phyloP scores from a whole-genome alignment of 1,140 invertebrate species.

The Philopotamus ludificatus region DNA sequence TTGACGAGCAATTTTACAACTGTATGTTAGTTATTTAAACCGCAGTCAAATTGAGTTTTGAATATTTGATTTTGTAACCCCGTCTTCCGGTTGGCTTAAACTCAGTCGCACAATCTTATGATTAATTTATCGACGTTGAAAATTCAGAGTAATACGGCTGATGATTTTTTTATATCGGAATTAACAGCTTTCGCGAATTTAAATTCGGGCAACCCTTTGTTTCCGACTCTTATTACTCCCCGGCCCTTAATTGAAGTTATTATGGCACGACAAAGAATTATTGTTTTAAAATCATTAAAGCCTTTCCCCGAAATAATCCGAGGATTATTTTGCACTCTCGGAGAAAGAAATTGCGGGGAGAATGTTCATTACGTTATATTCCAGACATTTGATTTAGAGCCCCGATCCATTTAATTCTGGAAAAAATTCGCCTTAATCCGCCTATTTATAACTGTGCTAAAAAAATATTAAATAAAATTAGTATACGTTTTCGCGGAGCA shows the following conservation, averaged over 20 bases:
- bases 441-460: no score
- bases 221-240: constrained; percentile 20
- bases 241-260: constrained; percentile 29
- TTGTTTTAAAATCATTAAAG: constrained; percentile 37
- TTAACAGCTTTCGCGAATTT: constrained; percentile 3
- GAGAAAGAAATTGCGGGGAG: neutral
- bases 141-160: neutral
- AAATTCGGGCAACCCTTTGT: constrained; percentile 8
- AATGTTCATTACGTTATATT: constrained; percentile 7
- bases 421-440: no score
- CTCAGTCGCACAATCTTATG: constrained; percentile 6
- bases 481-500: no score
- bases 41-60: constrained; percentile 39
- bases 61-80: constrained; percentile 40
- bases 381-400: constrained; percentile 23
- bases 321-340: constrained; percentile 28
- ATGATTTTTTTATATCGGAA: neutral
- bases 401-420: constrained; percentile 29
- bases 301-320: constrained; percentile 38
- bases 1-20: constrained; percentile 37
- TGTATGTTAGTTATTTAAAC: constrained; percentile 38
- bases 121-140: constrained; percentile 14
- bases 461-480: no score
- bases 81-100: constrained; percentile 30
- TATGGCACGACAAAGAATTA: constrained; percentile 40